phyloP scores from a whole-genome alignment of 2,888 invertebrate species.

The Corbicula japonica region DNA sequence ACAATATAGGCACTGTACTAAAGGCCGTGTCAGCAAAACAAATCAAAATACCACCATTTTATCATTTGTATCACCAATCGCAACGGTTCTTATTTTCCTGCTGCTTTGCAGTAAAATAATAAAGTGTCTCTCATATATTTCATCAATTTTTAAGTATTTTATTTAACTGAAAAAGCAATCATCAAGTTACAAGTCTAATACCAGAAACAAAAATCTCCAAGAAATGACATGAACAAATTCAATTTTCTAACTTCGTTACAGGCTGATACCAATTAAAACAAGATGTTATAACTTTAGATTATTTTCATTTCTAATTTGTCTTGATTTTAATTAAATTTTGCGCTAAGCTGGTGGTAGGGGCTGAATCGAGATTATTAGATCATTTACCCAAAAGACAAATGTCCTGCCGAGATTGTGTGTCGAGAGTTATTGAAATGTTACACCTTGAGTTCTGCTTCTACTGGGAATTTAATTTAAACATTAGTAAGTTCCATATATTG shows the following conservation, averaged over 20 bases:
- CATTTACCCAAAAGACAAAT: constrained; percentile 21
- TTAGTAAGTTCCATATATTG: constrained; percentile 33
- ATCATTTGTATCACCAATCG: too few species aligned
- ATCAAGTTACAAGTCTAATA: too few species aligned
- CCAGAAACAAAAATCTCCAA: constrained; percentile 19
- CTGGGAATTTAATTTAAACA: constrained; percentile 26
- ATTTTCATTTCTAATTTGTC: constrained; percentile 44
- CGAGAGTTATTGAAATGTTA: constrained; percentile 18
- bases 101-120: too few species aligned
- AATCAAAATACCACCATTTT: too few species aligned
- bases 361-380: constrained; percentile 30
- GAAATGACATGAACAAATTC: constrained; percentile 36
- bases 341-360: constrained; percentile 23
- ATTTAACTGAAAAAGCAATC: too few species aligned
- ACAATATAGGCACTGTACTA: too few species aligned
- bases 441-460: constrained; percentile 12
- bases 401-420: constrained; percentile 20
- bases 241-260: constrained; percentile 37
- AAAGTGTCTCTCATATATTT: too few species aligned
- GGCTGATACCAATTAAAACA: constrained; percentile 34
- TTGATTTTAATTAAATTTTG: constrained; percentile 32
- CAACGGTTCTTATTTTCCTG: too few species aligned
- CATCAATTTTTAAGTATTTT: too few species aligned
- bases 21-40: too few species aligned
- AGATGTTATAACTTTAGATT: constrained; percentile 41